Conservation (phyloP, 2,113 vertebrate species). For the Elaphurus davidianus region DNA sequence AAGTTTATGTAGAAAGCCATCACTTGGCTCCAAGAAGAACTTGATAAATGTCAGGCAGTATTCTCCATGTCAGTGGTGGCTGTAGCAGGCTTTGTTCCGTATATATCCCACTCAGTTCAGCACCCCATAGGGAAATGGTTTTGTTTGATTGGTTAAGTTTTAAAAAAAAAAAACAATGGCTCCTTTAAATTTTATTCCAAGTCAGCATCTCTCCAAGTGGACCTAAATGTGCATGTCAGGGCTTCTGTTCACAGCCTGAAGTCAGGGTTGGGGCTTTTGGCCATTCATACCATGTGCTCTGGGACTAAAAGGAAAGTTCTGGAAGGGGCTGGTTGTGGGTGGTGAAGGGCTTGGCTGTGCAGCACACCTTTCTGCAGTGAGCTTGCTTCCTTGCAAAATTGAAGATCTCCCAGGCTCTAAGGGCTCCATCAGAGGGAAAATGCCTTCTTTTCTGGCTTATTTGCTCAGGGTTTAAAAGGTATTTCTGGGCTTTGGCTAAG, state of each 20-base stretch:
- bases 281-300: background rate
- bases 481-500: constrained; percentile 75
- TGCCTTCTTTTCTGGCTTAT: constrained; percentile 64
- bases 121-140: background rate
- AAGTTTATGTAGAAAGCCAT: background rate
- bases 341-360: fast-evolving
- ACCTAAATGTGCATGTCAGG: fast-evolving
- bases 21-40: background rate
- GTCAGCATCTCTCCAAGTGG: background rate
- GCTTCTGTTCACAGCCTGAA: background rate
- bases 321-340: background rate
- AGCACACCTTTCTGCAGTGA: background rate
- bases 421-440: constrained; percentile 39
- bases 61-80: background rate
- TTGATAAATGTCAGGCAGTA: background rate
- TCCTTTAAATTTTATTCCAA: background rate
- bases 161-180: background rate
- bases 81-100: background rate
- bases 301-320: background rate
- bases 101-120: background rate
- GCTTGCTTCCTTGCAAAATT: background rate
- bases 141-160: background rate
- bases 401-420: background rate
- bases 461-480: constrained; percentile 78
- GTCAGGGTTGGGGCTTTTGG: background rate